Conservation (phyloP, 2,888 invertebrate species). For the Suillia variegata region DNA sequence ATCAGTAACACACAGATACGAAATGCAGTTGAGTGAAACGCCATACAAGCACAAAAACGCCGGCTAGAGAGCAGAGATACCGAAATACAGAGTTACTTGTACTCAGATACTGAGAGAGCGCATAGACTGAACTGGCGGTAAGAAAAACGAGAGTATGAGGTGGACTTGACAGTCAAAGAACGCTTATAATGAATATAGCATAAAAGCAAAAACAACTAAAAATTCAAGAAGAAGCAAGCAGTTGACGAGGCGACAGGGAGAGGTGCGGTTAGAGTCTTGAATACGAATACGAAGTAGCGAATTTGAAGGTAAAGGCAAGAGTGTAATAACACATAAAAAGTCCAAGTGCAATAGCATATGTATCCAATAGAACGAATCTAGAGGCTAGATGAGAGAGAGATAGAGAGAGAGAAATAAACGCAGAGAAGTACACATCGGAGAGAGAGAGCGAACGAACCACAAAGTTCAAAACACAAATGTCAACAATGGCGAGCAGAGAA, state of each 20-base stretch:
- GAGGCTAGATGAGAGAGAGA: too few relatives aligned
- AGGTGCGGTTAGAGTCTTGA: too few relatives aligned
- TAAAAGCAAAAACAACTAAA: background rate
- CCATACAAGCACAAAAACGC: background rate
- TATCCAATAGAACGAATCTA: too few relatives aligned
- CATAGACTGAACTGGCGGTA: too few relatives aligned
- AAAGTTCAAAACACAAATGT: slow-evolving; percentile 51
- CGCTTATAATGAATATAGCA: slow-evolving; percentile 11
- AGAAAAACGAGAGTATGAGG: background rate
- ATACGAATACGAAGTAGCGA: too few relatives aligned
- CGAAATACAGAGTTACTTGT: background rate
- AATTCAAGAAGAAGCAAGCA: background rate
- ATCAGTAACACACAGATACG: background rate
- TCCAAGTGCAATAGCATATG: background rate
- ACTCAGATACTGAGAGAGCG: background rate
- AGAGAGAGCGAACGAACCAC: slow-evolving; percentile 38
- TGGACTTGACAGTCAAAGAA: slow-evolving; percentile 12
- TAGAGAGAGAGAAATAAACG: too few relatives aligned
- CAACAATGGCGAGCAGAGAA: slow-evolving; percentile 49
- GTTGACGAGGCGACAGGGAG: background rate
- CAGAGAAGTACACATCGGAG: background rate
- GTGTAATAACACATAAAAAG: slow-evolving; percentile 3
- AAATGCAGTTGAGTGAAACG: slow-evolving; percentile 46
- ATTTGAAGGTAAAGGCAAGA: background rate
- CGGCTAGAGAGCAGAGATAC: background rate